Evolutionary conservation across 1,140 invertebrate genomes (phyloP).

Genomic region (Phenacoccus solenopsis): DNA sequence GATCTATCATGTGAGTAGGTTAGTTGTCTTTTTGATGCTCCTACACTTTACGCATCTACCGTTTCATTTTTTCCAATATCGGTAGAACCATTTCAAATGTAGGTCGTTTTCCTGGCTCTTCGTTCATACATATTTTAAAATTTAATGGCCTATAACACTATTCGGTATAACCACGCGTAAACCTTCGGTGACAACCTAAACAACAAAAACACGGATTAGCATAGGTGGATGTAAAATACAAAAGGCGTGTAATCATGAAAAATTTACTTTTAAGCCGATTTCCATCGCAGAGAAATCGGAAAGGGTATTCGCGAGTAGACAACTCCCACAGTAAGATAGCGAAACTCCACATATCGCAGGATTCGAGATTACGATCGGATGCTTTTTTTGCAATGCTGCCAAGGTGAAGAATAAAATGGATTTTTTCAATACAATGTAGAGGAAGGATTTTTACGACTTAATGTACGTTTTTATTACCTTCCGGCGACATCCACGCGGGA

Average conservation of each 20-base stretch:
- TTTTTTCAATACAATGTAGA: background rate
- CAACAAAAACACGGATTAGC: constrained; percentile 21
- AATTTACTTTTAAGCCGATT: constrained; percentile 84
- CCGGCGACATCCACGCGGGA: constrained; percentile 96
- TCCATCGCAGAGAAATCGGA: constrained; percentile 94
- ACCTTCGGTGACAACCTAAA: constrained; percentile 83
- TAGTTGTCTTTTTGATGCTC: background rate
- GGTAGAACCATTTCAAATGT: constrained; percentile 98
- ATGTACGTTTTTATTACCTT: constrained; percentile 47
- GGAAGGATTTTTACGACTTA: too few relatives aligned
- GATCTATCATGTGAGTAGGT: background rate
- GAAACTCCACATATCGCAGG: constrained; percentile 99
- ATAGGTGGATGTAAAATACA: background rate
- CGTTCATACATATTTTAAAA: constrained; percentile 99
- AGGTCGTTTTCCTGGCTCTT: constrained; percentile 94
- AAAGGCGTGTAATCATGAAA: background rate
- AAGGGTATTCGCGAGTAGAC: constrained; percentile 91
- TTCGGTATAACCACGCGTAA: constrained; percentile 84
- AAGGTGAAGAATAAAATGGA: constrained; percentile 21
- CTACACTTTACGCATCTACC: background rate
- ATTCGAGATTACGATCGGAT: constrained; percentile 82
- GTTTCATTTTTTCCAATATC: constrained; percentile 95
- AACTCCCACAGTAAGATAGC: constrained; percentile 94
- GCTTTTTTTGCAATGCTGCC: constrained; percentile 74
- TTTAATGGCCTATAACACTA: constrained; percentile 83